A percentile compares a stretch with the other conserved stretches of the same genome.
phyloP scores from a whole-genome alignment of 2,888 invertebrate species.

The Phaonia tiefii region DNA sequence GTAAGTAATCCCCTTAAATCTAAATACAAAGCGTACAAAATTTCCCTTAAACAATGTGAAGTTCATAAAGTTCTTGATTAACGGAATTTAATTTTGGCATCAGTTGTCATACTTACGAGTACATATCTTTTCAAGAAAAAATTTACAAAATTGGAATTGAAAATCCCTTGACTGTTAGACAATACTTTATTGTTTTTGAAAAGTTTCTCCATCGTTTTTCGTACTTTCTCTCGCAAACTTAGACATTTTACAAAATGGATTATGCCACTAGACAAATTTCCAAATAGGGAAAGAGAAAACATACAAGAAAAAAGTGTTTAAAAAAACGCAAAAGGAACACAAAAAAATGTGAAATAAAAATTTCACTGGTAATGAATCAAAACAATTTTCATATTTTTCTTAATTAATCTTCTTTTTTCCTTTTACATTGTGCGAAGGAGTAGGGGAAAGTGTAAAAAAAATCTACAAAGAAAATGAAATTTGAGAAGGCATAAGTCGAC shows the following conservation, averaged over 20 bases:
- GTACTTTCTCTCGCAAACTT: constrained; percentile 45
- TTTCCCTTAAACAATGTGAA: constrained; percentile 2
- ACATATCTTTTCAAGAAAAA: background rate
- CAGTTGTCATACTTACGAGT: constrained; percentile 64
- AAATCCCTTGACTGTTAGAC: constrained; percentile 54
- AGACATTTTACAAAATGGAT: constrained; percentile 63
- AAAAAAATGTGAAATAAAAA: constrained; percentile 66
- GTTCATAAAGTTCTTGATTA: constrained; percentile 42
- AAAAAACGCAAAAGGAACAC: constrained; percentile 30
- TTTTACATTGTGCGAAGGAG: constrained; percentile 23
- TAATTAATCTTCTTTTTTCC: constrained; percentile 79
- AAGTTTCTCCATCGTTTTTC: constrained; percentile 44
- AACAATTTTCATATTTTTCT: constrained; percentile 78
- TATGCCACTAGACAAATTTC: constrained; percentile 65
- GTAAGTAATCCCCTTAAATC: no score
- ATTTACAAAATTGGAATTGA: constrained; percentile 10
- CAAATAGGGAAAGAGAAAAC: constrained; percentile 17
- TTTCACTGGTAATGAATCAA: constrained; percentile 76
- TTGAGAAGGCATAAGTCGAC: constrained; percentile 2
- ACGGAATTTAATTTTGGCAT: constrained; percentile 61
- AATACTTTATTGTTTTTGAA: constrained; percentile 66
- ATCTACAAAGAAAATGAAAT: background rate
- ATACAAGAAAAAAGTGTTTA: background rate
- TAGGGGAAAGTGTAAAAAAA: constrained; percentile 23
- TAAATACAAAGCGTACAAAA: no score